A percentile compares a stretch with the other conserved stretches of the same genome.
Conservation (phyloP, 1,140 invertebrate species). For the Cotesia glomerata region DNA sequence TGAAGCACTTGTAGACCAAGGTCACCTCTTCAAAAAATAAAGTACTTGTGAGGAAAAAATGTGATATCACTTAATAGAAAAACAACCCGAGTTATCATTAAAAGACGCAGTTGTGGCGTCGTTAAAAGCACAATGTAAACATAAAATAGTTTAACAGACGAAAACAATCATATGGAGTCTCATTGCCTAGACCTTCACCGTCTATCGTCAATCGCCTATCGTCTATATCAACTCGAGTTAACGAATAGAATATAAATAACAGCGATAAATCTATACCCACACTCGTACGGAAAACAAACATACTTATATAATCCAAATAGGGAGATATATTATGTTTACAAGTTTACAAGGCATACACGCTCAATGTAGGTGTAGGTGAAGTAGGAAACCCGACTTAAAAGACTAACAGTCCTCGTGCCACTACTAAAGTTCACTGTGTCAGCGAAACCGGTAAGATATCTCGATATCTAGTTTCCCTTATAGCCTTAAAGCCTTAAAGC, state of each 20-base stretch:
- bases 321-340: too few species aligned
- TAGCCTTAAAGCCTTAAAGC: background rate
- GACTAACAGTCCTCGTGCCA: constrained; percentile 20
- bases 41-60: too few species aligned
- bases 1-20: too few species aligned
- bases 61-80: too few species aligned
- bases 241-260: too few species aligned
- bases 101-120: background rate
- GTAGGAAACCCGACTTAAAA: constrained; percentile 19
- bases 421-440: constrained; percentile 32
- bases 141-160: background rate
- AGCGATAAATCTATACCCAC: too few species aligned
- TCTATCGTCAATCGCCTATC: background rate
- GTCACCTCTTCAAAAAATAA: too few species aligned
- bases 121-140: background rate
- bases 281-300: too few species aligned
- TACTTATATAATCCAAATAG: too few species aligned
- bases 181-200: constrained; percentile 20
- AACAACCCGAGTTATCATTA: background rate
- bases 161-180: too few species aligned
- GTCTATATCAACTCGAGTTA: background rate
- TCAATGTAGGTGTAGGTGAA: constrained; percentile 3
- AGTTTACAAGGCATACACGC: too few species aligned
- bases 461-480: constrained; percentile 28
- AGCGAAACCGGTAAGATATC: constrained; percentile 34